Evolutionary conservation across 2,888 invertebrate species (phyloP).

Genomic region (Pammene aurita): DNA sequence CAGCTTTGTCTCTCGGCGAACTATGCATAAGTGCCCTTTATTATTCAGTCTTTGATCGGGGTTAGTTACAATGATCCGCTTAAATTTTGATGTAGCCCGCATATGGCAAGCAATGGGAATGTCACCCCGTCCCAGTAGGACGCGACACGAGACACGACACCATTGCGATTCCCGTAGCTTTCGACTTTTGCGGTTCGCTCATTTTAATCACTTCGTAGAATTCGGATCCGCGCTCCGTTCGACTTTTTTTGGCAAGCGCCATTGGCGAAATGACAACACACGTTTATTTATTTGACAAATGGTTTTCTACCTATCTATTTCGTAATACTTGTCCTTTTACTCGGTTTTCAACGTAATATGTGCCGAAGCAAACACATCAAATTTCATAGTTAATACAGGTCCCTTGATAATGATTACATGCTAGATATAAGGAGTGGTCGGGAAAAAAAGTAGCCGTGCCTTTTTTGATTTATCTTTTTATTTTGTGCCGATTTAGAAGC

Average conservation of each 20-base stretch:
- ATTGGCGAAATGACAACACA: slow-evolving; percentile 6
- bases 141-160: slow-evolving; percentile 34
- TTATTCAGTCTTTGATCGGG: too few species aligned
- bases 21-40: too few species aligned
- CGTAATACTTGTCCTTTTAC: not conserved
- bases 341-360: not conserved
- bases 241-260: slow-evolving; percentile 33
- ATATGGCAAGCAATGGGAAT: not conserved
- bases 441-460: too few species aligned
- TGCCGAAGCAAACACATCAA: not conserved
- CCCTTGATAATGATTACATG: too few species aligned
- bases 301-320: not conserved
- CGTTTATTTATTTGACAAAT: slow-evolving; percentile 16
- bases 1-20: too few species aligned
- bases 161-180: slow-evolving; percentile 38
- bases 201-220: slow-evolving; percentile 58
- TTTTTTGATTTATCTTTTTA: too few species aligned
- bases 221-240: slow-evolving; percentile 32
- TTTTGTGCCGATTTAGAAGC: too few species aligned
- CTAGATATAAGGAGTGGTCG: too few species aligned
- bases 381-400: not conserved
- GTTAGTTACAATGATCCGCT: not conserved
- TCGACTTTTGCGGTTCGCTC: slow-evolving; percentile 48
- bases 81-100: not conserved
- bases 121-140: slow-evolving; percentile 14